Evolutionary conservation across 2,797 vertebrate genomes (phyloP), one percentile per base, ranked within the genome.

Genomic region (Alosa sapidissima): DNA sequence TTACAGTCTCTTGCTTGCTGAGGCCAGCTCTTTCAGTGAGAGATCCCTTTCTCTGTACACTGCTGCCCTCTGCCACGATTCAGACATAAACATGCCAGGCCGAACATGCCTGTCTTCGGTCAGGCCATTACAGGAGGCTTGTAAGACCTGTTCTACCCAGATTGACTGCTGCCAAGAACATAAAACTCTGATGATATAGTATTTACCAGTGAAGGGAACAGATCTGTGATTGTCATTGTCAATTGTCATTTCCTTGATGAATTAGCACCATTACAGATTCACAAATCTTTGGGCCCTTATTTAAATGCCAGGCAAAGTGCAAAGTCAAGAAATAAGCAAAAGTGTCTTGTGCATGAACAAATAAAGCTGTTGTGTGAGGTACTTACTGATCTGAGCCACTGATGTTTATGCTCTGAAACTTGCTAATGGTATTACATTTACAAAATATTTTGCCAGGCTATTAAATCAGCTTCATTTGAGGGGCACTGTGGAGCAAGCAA

Each of bases 41-140:
- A 85, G 90, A 92, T 86, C 86, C 87, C 81, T 83, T 60, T 85
- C 48, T 82, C 51, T 52, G 51, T 89, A 90, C 89, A 82, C 82
- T 83, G 87, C 45, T 41, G 48, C 51, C 48, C 54, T 86, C 85
- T 33, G 83, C 58, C 84, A 49, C 83, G 81, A 84, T 65, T 72
- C 85, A 90, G 87, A 91, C 90, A 87, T 87, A 90, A 92, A 94
- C 84, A 90, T 90, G 89, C 88, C 91, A 91, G 87, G 81, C 86
- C 72, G 83, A 88, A 88, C 87, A 1, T n/a, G 62, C 88, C 68
- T 51, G 86, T 85, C 89, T 60, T 85, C 88, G 89, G 92, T 92
- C 90, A 91, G 90, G 83, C 88, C 91, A 88, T 91, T 90, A 90
- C 78, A n/a, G 83, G 52, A 88, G 83, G 86, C 89, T 87, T 89